Conservation (phyloP, 2,113 vertebrate species). For the Chiloscyllium plagiosum region DNA sequence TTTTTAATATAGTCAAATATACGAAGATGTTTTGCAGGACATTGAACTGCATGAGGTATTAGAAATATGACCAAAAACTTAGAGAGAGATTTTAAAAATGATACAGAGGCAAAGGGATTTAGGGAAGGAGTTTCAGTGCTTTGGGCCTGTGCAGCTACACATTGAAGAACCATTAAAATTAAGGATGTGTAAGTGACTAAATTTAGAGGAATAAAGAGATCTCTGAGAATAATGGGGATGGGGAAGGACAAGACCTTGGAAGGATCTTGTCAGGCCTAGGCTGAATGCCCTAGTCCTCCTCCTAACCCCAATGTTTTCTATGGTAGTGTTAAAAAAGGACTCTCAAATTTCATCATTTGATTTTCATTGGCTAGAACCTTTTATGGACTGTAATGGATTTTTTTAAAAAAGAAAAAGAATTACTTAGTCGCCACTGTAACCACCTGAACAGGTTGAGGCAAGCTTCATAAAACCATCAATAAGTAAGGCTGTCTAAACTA, state of each 20-base stretch:
- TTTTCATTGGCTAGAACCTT: no score
- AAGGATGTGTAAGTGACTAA: neutral
- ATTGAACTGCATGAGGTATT: neutral
- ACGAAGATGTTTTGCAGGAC: neutral
- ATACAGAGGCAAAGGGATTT: neutral
- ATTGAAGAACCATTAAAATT: neutral
- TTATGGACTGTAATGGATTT: no score
- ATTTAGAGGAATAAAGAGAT: neutral
- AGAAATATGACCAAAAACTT: neutral
- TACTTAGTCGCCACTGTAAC: no score
- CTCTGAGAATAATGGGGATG: neutral
- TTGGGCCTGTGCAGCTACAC: neutral
- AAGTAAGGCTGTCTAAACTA: no score
- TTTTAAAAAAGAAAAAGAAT: no score
- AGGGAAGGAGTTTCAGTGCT: neutral
- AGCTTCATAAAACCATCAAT: no score
- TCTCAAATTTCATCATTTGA: no score
- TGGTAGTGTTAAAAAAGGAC: no score
- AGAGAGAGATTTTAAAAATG: neutral
- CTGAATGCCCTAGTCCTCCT: no score
- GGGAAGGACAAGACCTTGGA: neutral
- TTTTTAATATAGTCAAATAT: neutral
- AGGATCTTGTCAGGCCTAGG: neutral
- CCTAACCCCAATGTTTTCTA: no score
- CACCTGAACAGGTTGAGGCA: no score